These are phyloP conservation scores for Lottia scabra DNA, from an alignment of 2,888 invertebrate genomes.

Conservation along the genomic window DNA sequence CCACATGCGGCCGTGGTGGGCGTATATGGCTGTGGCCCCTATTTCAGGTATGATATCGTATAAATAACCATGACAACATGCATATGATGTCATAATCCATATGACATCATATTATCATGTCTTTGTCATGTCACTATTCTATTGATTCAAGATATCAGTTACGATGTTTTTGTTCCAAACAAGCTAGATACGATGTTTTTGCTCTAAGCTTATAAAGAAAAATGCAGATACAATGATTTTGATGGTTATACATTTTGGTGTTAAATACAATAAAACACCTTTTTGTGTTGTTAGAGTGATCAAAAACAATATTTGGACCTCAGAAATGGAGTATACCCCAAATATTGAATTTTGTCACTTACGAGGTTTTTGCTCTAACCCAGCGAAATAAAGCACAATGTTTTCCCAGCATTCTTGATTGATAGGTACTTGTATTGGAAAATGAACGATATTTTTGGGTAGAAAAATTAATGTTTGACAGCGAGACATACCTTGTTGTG, in stretches of 20 bases:
- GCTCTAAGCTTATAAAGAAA: background rate
- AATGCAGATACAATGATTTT: background rate
- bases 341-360: too few species aligned
- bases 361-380: too few species aligned
- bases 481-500: too few species aligned
- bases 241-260: background rate
- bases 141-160: too few species aligned
- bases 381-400: too few species aligned
- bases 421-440: too few species aligned
- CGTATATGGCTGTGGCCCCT: background rate
- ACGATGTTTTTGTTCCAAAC: too few species aligned
- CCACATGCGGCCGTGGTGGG: background rate
- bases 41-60: too few species aligned
- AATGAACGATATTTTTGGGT: too few species aligned
- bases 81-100: background rate
- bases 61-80: background rate
- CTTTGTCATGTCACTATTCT: too few species aligned
- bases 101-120: background rate
- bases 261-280: background rate
- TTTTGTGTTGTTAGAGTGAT: background rate
- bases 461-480: too few species aligned
- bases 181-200: background rate
- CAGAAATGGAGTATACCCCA: background rate
- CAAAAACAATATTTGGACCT: background rate
- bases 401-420: too few species aligned